Base-by-base conservation (phyloP, 2,113 vertebrate genomes). In the Geothlypis trichas region DNA sequence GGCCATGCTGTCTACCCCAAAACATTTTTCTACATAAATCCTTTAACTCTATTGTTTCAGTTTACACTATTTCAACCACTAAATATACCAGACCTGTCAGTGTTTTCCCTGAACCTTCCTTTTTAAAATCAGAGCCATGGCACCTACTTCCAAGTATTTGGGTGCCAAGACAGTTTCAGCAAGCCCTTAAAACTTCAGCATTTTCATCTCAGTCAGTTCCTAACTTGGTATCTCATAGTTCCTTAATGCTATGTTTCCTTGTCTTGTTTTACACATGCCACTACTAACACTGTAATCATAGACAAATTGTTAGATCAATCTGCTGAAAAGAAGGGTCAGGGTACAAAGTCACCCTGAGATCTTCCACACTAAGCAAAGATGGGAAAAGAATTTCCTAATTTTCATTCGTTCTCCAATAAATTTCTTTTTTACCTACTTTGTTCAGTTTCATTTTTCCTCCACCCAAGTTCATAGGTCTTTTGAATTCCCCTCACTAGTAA, bases 401-500 rank as follows among this genome's bases (percentile, higher is more conserved):
- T 79, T 80, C 30, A 61, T 16, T 59, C 41, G 27, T 76, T 31
- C 23, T 47, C 20, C 44, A 76, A 7, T 11, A 26, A 8, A 49
- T 55, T 59, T 67, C 3, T 55, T 71, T 67, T 79, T 65, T 47
- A 47, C 15, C 14, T 33, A 35, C 11, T 76, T 68, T 7, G 4
- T 8, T 76, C 39, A 27, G 5, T 76, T 72, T 46, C 9, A 9
- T 12, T 62, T 58, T 84, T 87, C 7, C 7, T 62, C 31, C 12
- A 12, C 21, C 2, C 9, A 89, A 54, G 57, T 57, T 21, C 13
- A 55, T 0, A 72, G 7, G 9, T 35, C 3, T 80, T 72, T 31
- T 51, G 11, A 55, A 77, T 67, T 31, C 62, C 2, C 7, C 16
- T 73, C 0, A 0, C 22, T 61, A 30, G 11, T 22, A 84, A 58